Evolutionary conservation across 2,888 invertebrate species (phyloP).

Genomic region (Microctonus brassicae): DNA sequence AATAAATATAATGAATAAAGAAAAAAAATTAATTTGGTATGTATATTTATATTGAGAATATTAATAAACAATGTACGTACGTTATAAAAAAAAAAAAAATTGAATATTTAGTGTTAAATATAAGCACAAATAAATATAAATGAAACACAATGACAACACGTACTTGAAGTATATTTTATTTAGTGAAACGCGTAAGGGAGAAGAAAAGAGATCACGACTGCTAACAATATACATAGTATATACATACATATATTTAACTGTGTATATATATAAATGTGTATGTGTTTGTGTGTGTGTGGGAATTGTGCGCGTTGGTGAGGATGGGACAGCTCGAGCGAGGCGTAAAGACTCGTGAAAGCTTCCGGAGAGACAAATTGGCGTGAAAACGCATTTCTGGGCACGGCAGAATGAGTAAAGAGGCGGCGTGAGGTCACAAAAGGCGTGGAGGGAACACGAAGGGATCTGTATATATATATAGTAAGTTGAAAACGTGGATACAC

Average conservation of each 20-base stretch:
- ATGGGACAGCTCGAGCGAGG: slow-evolving; percentile 52
- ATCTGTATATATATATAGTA: not conserved
- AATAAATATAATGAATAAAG: too few relatives aligned
- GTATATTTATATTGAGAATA: too few relatives aligned
- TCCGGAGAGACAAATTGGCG: slow-evolving; percentile 68
- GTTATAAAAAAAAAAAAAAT: not conserved
- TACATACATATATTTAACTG: not conserved
- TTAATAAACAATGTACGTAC: too few relatives aligned
- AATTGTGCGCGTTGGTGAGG: slow-evolving; percentile 14
- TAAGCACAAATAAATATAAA: not conserved
- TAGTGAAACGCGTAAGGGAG: slow-evolving; percentile 29
- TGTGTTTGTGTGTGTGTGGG: not conserved
- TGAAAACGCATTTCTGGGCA: slow-evolving; percentile 66
- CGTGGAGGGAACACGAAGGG: not conserved
- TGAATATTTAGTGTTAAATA: not conserved
- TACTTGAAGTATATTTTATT: slow-evolving; percentile 4
- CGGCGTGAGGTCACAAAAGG: slow-evolving; percentile 19
- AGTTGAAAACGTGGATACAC: slow-evolving; percentile 10
- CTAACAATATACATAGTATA: slow-evolving; percentile 1
- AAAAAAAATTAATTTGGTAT: too few relatives aligned
- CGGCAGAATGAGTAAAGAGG: slow-evolving; percentile 25
- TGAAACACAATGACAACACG: not conserved
- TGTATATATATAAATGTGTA: not conserved
- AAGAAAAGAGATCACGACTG: slow-evolving; percentile 12
- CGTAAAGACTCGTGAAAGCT: slow-evolving; percentile 69